Evolutionary conservation across 2,113 vertebrate species (phyloP), one percentile per base, ranked within the genome.

Genomic region (Forbesichthys papilliferus): DNA sequence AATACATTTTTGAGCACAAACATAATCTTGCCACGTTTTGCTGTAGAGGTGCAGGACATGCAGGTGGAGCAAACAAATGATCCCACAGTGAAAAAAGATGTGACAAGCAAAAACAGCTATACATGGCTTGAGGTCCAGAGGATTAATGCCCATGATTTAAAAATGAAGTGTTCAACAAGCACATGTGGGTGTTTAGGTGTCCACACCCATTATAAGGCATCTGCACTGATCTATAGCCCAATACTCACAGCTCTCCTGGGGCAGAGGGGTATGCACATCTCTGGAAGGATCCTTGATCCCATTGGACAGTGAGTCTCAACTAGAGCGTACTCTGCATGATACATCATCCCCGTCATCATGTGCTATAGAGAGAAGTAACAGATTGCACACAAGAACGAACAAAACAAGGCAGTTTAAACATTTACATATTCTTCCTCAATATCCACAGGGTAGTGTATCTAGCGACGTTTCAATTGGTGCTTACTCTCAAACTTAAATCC

Each of bases 161-260:
- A 20, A 20, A 20, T 52, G 0, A 53, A n/a, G 14, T 53, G 51
- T 7, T 42, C 36, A 42, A 42, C 36, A 42, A 42, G 36, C 36
- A 42, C 1, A 53, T 13, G 14, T 14, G 12, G 51, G 20, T 20
- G 20, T 20, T n/a, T 58, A 20, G 3, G 9, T 46, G 42, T 18
- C 42, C 16, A 12, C n/a, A 12, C 42, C 3, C 13, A 5, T 60
- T 5, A 6, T 64, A 14, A 49, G 47, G 47, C 0, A 34, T 10
- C 49, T 51, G 49, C 49, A 51, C 49, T 12, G 49, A 51, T 51
- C 49, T 51, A 51, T 51, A 51, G 36, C 33, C 9, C 54, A 20
- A 1, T 46, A 71, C 75, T 74, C 54, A 81, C 80, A 34, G 80
- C 75, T 78, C 72, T 75, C 53, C 72, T 53, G 20, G 57, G 51